phyloP scores from a whole-genome alignment of 1,140 invertebrate genomes.

The Zaprionus capensis region DNA sequence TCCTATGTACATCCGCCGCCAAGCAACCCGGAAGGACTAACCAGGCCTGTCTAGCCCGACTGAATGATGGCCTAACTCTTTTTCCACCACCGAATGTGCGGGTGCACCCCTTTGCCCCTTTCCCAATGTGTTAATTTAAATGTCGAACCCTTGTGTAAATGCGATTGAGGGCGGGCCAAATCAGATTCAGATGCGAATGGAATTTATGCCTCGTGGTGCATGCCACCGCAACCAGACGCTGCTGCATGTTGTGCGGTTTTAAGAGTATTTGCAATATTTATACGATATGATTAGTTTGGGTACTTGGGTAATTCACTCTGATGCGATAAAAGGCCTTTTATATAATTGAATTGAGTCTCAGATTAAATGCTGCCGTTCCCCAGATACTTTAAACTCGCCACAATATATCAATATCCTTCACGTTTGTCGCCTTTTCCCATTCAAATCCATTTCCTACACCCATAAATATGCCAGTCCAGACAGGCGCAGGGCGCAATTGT shows the following conservation, averaged over 20 bases:
- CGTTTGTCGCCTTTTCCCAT: constrained; percentile 21
- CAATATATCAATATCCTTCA: constrained; percentile 24
- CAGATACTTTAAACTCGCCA: background rate
- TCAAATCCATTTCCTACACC: constrained; percentile 71
- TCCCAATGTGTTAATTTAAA: constrained; percentile 60
- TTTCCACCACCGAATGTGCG: constrained; percentile 29
- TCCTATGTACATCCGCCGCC: constrained; percentile 26
- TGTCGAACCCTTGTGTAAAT: constrained; percentile 55
- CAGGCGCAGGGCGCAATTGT: constrained; percentile 47
- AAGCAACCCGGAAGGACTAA: constrained; percentile 50
- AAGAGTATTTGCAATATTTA: constrained; percentile 22
- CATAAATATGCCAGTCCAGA: constrained; percentile 67
- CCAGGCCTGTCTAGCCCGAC: background rate
- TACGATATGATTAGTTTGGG: constrained; percentile 30
- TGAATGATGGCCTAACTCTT: constrained; percentile 9
- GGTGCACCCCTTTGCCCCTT: background rate
- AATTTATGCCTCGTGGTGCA: constrained; percentile 71
- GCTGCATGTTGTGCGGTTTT: constrained; percentile 66
- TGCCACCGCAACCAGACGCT: constrained; percentile 41
- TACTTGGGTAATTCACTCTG: constrained; percentile 20
- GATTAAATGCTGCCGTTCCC: background rate
- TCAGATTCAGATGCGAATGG: constrained; percentile 65
- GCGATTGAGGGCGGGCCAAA: constrained; percentile 36
- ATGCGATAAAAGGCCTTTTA: constrained; percentile 20
- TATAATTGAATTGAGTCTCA: constrained; percentile 16